Evolutionary conservation across 2,888 invertebrate genomes (phyloP), one percentile per base, ranked within the genome.

Genomic region (Drosophila multiciliata): DNA sequence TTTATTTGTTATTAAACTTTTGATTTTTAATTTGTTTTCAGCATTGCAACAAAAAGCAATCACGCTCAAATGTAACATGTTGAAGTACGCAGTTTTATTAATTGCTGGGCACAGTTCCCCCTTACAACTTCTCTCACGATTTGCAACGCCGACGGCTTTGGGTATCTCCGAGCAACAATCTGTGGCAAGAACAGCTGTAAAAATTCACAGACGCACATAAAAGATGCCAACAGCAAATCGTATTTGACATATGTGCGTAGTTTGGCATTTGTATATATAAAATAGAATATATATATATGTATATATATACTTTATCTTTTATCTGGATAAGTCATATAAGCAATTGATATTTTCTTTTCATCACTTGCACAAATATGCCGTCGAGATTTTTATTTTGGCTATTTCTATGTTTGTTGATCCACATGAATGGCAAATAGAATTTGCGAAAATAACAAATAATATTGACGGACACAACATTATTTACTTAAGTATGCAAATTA

Each of bases 341-440:
- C 62, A 57, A 15, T 8, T 52, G 45, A 64, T 84, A 73, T 83
- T 89, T 89, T 69, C 57, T 75, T 75, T 68, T 68, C 79, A 72
- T 84, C 75, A 81, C 73, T 78, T 69, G 87, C 79, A 63, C 82
- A 89, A 89, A 89, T 68, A 83, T 69, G 73, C 59, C 62, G n/a
- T 32, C 38, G 33, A 33, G 72, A 55, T 52, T 71, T 63, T 64
- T 49, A 55, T 61, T 78, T 72, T n/a, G 15, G 45, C 17, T 36
- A 35, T 63, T 63, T 42, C 20, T 48, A 33, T 60, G 38, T 54
- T 84, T 80, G 54, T 66, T 52, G 55, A 26, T 33, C 1, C 48
- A 59, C 26, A 48, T 45, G 33, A 49, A 38, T 45, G 50, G 12
- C 29, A 38, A 42, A 49, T 26, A 45, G 38, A 68, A 8, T n/a